Conservation (phyloP, 2,797 vertebrate genomes). For the Erpetoichthys calabaricus region DNA sequence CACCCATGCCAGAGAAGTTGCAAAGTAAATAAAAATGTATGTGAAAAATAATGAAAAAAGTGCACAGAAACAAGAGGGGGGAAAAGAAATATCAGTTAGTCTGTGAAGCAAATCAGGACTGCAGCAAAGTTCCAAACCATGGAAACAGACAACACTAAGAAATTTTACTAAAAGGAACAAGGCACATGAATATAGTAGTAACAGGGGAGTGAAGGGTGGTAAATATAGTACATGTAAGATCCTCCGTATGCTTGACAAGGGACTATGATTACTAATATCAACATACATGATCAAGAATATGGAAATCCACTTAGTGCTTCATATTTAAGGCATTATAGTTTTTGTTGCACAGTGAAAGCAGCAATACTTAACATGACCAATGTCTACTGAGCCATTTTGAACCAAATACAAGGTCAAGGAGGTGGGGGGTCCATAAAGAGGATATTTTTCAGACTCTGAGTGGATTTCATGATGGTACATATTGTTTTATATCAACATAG, state of each 20-base stretch:
- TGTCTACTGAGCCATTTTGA: too few relatives aligned
- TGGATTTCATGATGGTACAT: too few relatives aligned
- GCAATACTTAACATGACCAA: too few relatives aligned
- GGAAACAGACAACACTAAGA: conserved; percentile 25
- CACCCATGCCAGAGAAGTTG: conserved; percentile 11
- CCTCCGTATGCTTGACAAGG: neutral
- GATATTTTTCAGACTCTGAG: too few relatives aligned
- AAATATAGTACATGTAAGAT: conserved; percentile 20
- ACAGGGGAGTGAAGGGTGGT: conserved; percentile 15
- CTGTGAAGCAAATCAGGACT: conserved; percentile 16
- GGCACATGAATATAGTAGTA: conserved; percentile 11
- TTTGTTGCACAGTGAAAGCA: too few relatives aligned
- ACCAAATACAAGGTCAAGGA: too few relatives aligned
- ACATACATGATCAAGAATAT: too few relatives aligned
- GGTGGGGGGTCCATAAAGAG: too few relatives aligned
- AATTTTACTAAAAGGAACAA: conserved; percentile 25
- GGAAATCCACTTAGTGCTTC: too few relatives aligned
- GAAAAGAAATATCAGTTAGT: conserved; percentile 47
- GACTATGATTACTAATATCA: neutral
- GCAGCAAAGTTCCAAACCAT: conserved; percentile 22
- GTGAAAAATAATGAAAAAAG: conserved; percentile 26
- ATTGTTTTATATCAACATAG: too few relatives aligned
- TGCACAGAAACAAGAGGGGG: conserved; percentile 27
- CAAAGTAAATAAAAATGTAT: conserved; percentile 25
- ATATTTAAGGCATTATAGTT: too few relatives aligned